Evolutionary conservation across 2,797 vertebrate species (phyloP).

Genomic region (Sebastiscus tertius): DNA sequence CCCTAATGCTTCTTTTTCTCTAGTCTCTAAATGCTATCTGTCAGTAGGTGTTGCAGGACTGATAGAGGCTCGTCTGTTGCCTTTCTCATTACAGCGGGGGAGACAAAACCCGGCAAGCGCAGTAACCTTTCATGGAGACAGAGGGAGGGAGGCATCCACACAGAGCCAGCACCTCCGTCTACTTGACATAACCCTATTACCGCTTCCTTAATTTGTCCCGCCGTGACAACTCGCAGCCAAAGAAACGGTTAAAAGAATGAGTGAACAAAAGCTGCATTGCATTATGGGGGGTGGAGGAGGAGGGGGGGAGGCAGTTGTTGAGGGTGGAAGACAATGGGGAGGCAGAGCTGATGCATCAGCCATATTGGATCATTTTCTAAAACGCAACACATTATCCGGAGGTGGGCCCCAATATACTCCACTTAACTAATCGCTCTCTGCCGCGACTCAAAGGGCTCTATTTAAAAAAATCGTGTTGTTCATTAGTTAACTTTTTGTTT

Average conservation of each 20-base stretch:
- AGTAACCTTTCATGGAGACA: slow-evolving; percentile 77
- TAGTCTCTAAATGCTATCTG: slow-evolving; percentile 71
- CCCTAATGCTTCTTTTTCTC: slow-evolving; percentile 69
- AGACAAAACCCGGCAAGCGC: slow-evolving; percentile 60
- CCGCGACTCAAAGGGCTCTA: background rate
- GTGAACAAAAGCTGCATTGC: slow-evolving; percentile 79
- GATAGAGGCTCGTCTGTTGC: slow-evolving; percentile 71
- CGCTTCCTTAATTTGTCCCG: slow-evolving; percentile 76
- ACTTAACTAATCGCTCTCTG: slow-evolving; percentile 36
- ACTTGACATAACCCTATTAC: slow-evolving; percentile 81
- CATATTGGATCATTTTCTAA: slow-evolving; percentile 67
- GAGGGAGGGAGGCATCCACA: slow-evolving; percentile 70
- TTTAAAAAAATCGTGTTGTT: background rate
- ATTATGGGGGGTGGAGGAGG: slow-evolving; percentile 55
- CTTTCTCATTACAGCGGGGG: slow-evolving; percentile 75
- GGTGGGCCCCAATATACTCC: slow-evolving; percentile 40
- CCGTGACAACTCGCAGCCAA: slow-evolving; percentile 72
- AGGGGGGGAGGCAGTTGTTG: slow-evolving; percentile 15
- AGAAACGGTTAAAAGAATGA: slow-evolving; percentile 77
- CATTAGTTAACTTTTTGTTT: slow-evolving; percentile 27
- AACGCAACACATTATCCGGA: slow-evolving; percentile 48
- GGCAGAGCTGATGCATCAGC: slow-evolving; percentile 64
- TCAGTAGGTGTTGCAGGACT: slow-evolving; percentile 71
- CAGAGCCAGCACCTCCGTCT: slow-evolving; percentile 76
- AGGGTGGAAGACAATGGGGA: slow-evolving; percentile 57